phyloP scores from a whole-genome alignment of 2,113 vertebrate genomes.

The Corydoras maculifer region DNA sequence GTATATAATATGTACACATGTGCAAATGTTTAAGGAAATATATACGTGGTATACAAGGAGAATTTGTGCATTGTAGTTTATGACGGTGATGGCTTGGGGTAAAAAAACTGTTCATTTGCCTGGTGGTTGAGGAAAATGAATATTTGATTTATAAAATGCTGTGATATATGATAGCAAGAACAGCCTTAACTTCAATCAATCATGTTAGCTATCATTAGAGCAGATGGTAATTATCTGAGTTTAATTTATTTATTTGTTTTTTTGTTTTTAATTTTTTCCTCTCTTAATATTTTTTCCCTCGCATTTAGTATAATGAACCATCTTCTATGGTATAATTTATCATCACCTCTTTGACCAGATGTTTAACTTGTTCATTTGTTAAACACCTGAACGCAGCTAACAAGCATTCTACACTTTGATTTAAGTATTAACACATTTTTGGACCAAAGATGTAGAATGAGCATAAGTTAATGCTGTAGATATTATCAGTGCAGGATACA shows the following conservation, averaged over 20 bases:
- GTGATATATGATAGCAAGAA: background rate
- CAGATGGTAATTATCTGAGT: conserved; percentile 30
- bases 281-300: background rate
- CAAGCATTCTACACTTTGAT: background rate
- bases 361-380: conserved; percentile 29
- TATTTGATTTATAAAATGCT: background rate
- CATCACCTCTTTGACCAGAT: conserved; percentile 17
- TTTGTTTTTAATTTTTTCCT: conserved; percentile 12
- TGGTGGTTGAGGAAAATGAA: too few species aligned
- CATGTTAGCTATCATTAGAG: conserved; percentile 6
- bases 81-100: too few species aligned
- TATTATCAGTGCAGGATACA: too few species aligned
- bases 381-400: conserved; percentile 2
- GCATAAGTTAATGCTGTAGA: too few species aligned
- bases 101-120: too few species aligned
- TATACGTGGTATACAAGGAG: too few species aligned
- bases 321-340: background rate
- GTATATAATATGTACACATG: too few species aligned
- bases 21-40: too few species aligned
- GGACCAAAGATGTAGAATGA: too few species aligned
- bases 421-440: too few species aligned
- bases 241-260: conserved; percentile 30
- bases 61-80: too few species aligned
- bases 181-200: conserved; percentile 26
- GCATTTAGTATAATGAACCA: too few species aligned